A percentile compares a stretch with the other conserved stretches of the same genome.
These are phyloP conservation scores for Tenualosa ilisha DNA, from an alignment of 2,797 vertebrate species.

Conservation along the genomic window DNA sequence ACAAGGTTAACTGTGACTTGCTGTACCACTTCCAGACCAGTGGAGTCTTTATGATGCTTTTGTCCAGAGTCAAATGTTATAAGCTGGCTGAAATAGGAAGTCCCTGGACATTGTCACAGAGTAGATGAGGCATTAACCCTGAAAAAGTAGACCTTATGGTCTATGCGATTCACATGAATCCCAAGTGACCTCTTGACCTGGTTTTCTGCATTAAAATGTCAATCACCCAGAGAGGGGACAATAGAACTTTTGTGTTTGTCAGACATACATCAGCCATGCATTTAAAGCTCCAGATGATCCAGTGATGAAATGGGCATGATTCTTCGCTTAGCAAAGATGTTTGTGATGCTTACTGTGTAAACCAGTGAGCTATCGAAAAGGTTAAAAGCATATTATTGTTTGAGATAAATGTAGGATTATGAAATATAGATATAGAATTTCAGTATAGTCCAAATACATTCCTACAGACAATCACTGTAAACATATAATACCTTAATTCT, in stretches of 20 bases:
- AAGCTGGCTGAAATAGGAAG: not conserved
- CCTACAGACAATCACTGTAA: not conserved
- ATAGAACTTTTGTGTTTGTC: not conserved
- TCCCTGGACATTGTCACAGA: not conserved
- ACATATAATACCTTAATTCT: not conserved
- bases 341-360: not conserved
- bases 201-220: not conserved
- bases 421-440: not conserved
- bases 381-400: not conserved
- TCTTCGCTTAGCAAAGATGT: not conserved
- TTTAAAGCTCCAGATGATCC: not conserved
- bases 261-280: not conserved
- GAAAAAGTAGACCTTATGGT: not conserved
- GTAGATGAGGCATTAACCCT: not conserved
- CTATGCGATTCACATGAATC: not conserved
- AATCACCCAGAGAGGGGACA: not conserved
- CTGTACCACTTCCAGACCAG: not conserved
- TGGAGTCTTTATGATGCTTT: not conserved
- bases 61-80: not conserved
- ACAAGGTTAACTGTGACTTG: not conserved
- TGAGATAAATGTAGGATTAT: constrained; percentile 17
- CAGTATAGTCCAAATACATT: not conserved
- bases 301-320: not conserved
- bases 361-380: not conserved
- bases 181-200: not conserved